Base-by-base conservation (phyloP, 2,113 vertebrate species). In the Lota lota region DNA sequence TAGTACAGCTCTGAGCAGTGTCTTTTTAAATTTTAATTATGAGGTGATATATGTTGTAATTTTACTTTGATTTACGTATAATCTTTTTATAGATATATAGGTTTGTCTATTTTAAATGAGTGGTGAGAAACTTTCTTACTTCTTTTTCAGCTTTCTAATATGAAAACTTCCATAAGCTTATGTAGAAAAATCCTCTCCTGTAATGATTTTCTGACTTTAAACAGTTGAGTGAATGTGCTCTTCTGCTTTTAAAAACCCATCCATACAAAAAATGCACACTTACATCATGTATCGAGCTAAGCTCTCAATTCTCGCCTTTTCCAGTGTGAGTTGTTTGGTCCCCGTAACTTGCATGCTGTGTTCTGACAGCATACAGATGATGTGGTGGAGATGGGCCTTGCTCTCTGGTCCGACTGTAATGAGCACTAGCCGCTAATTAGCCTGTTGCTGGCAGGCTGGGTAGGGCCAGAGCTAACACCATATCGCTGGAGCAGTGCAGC, bases 371-470 rank as follows among this genome's bases (percentile, higher is more conserved):
- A 70, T 76, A 69, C 78, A 80, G 88, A 85, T 78, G 79, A 88
- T 79, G 73, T 71, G 65, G 54, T 80, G 75, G 82, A 87, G 67
- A 75, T 61, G 59, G 57, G 22, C 75, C 67, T 60, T 3, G 76
- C 77, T 76, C 76, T 58, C 72, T 73, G 79, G 81, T 75, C 76
- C 72, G 78, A 75, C 77, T 76, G 85, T 84, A 88, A 88, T 87
- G 85, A 88, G 81, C 47, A 66, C 78, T 80, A 84, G 83, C 79
- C 77, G 70, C 79, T 90, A 88, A 90, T 90, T 88, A 87, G 87
- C 83, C 83, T 82, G 78, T 80, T 85, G 77, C 79, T 74, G 79
- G 75, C 83, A 80, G 40, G 81, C 80, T 83, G 83, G 79, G 83
- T 78, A 79, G 57, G 79, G 83, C 75, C 83, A 77, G 69, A 86